A percentile compares a stretch with the other conserved stretches of the same genome.
phyloP scores from a whole-genome alignment of 2,113 vertebrate genomes.

The Malurus cyaneus region DNA sequence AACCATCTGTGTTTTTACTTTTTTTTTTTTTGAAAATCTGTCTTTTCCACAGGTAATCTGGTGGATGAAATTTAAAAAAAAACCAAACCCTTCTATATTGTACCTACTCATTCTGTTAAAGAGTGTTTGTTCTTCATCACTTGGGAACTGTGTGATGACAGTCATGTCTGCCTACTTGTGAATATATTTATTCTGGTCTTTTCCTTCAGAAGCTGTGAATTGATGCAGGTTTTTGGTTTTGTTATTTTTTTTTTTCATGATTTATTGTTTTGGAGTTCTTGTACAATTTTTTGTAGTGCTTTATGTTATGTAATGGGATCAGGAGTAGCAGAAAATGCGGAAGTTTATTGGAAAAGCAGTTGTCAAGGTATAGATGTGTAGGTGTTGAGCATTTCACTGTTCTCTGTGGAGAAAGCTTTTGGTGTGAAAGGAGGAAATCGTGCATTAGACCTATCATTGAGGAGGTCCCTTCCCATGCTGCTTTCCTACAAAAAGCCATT shows the following conservation, averaged over 20 bases:
- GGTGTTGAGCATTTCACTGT: background rate
- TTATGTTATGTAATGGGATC: accelerated
- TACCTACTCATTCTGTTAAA: background rate
- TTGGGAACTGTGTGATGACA: background rate
- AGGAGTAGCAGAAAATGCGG: background rate
- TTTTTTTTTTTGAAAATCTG: background rate
- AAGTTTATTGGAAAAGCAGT: background rate
- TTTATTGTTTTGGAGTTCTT: background rate
- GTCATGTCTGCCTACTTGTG: background rate
- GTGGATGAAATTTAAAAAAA: background rate
- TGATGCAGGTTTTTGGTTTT: background rate
- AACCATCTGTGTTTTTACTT: background rate
- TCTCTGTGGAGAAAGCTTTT: background rate
- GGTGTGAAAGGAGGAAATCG: background rate
- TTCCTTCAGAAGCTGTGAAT: background rate
- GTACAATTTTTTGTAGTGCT: background rate
- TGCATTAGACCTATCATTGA: background rate
- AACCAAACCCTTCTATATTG: background rate
- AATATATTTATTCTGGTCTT: background rate
- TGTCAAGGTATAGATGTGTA: background rate
- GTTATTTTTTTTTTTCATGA: background rate
- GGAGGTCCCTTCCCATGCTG: background rate
- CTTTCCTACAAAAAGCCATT: background rate
- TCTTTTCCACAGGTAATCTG: background rate
- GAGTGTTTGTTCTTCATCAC: background rate